These are phyloP conservation scores for Apamea epomidion DNA, from an alignment of 2,888 invertebrate genomes.

Conservation along the genomic window DNA sequence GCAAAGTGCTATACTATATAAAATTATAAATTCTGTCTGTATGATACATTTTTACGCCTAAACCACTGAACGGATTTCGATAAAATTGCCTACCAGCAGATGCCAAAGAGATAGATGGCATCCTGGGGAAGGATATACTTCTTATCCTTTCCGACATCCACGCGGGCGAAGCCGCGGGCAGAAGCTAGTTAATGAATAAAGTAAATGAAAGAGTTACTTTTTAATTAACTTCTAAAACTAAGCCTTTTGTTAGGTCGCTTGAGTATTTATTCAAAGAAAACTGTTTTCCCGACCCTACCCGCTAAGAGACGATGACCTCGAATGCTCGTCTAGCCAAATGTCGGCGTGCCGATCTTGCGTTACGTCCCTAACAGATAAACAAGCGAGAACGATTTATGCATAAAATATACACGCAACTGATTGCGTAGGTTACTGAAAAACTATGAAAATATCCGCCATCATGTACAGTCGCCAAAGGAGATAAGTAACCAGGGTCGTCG, in stretches of 20 bases:
- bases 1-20: no score
- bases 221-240: not conserved
- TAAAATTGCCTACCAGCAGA: no score
- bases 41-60: no score
- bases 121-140: no score
- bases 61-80: no score
- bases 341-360: constrained; percentile 77
- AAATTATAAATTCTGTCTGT: no score
- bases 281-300: constrained; percentile 74
- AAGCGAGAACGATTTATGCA: constrained; percentile 66
- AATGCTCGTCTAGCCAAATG: constrained; percentile 87
- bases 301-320: constrained; percentile 72
- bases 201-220: not conserved
- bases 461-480: not conserved
- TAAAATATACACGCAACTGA: constrained; percentile 59
- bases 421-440: constrained; percentile 53
- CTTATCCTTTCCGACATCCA: no score
- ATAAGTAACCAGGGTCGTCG: no score
- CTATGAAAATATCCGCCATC: constrained; percentile 22
- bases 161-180: no score
- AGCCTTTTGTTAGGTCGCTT: not conserved
- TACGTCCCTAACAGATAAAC: constrained; percentile 78
- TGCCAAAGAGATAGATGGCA: no score
- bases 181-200: no score
- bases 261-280: constrained; percentile 25